Base-by-base conservation (phyloP, 2,113 vertebrate species). In the Zapus hudsonius region DNA sequence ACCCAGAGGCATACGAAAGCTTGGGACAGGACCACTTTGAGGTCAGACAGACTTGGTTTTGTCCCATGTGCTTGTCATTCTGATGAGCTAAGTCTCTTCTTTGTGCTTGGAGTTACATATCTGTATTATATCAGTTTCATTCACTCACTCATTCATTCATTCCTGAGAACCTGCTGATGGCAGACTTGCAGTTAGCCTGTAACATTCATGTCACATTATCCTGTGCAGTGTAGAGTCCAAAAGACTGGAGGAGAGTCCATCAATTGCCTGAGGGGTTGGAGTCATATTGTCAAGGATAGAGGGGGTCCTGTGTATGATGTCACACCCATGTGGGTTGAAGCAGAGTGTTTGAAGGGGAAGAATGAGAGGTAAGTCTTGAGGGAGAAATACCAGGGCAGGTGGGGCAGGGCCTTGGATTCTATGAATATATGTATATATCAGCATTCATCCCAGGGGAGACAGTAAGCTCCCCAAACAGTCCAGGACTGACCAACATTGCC, bases 11-110 rank as follows among this genome's bases (percentile, higher is more conserved):
- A 72, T 75, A 8, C 0, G 20, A 52, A 52, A 52, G 52, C 52
- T 52, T 52, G 52, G 52, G 7, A 95, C 75, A 44, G 23, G 15
- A 12, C 1, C 19, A 52, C 11, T 70, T 95, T 91, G 61, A 89
- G 84, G 84, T 82, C 27, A 82, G 87, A 75, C 1, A 75, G 55
- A 69, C 7, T 27, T 40, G 57, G 10, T 76, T 95, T 88, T 90
- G n/a, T 94, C 64, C 72, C 5, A 38, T 61, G 57, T 22, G 7
- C 52, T 85, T 82, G 74, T 8, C 40, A 78, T 84, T 90, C 52
- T 52, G 16, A 10, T 52, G 52, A 52, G 36, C 61, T 84, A 66
- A 33, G 88, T 91, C n/a, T 44, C 23, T 72, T 88, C 42, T 85
- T 82, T 89, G 27, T 74, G 57, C 27, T 84, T 69, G 47, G 6